Percentiles rank a stretch among this genome's conserved stretches.
These are phyloP conservation scores for Microchrysa polita DNA, from an alignment of 2,888 invertebrate genomes.

Conservation along the genomic window DNA sequence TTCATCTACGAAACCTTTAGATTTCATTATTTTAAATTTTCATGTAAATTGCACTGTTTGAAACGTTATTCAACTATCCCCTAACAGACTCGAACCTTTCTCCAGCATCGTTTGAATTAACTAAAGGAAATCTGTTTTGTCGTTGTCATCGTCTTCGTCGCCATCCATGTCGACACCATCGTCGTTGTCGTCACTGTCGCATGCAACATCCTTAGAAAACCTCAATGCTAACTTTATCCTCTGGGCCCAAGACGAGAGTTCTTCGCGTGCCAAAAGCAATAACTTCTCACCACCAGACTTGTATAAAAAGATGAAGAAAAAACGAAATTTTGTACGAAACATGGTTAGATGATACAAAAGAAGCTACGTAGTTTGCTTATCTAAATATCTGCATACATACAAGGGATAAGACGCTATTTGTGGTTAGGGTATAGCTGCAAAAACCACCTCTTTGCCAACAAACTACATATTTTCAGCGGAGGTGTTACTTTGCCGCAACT, in stretches of 20 bases:
- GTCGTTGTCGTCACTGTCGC: no score
- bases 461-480: not conserved
- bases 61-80: not conserved
- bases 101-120: slow-evolving; percentile 12
- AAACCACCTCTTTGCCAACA: not conserved
- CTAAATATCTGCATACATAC: not conserved
- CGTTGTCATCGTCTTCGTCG: not conserved
- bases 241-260: not conserved
- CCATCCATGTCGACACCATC: not conserved
- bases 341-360: not conserved
- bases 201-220: not conserved
- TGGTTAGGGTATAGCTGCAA: not conserved
- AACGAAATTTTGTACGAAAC: no score
- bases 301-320: no score
- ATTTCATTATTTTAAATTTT: slow-evolving; percentile 1
- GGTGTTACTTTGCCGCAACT: not conserved
- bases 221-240: not conserved
- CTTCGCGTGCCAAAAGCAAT: slow-evolving; percentile 14
- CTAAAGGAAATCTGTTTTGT: slow-evolving; percentile 17
- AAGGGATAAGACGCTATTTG: not conserved
- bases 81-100: not conserved
- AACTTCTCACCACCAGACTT: not conserved
- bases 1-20: not conserved
- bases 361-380: not conserved
- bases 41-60: slow-evolving; percentile 1